Percentiles rank a stretch among this genome's conserved stretches.
Conservation (phyloP, 37 sponge, comb jelly and placozoan species). For the Tethya wilhelma region DNA sequence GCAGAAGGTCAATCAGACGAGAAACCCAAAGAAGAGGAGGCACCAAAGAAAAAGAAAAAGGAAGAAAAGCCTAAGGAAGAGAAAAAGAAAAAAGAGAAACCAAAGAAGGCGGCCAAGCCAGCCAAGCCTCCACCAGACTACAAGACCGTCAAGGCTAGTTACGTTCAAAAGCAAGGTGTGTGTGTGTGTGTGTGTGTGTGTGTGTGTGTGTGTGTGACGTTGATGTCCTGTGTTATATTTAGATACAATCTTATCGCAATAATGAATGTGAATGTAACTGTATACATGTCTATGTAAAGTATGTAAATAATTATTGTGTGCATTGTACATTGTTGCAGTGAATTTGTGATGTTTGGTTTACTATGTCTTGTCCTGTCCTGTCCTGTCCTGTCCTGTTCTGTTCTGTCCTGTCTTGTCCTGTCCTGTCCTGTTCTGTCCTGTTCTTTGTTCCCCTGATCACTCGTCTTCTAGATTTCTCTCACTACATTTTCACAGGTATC, state of each 20-base stretch:
- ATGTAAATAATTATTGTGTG: too few relatives aligned
- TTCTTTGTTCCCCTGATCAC: not conserved
- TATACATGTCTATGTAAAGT: too few relatives aligned
- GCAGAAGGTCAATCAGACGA: not conserved
- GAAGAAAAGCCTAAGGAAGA: conserved; percentile 13
- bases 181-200: not conserved
- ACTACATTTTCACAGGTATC: not conserved
- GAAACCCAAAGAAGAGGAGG: conserved; percentile 30
- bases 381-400: too few relatives aligned
- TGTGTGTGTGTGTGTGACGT: too few relatives aligned
- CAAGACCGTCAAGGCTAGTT: conserved; percentile 21
- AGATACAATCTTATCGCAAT: too few relatives aligned
- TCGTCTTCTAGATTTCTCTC: not conserved
- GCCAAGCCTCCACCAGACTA: conserved; percentile 37
- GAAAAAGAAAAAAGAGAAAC: conserved; percentile 9
- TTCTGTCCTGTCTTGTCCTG: too few relatives aligned
- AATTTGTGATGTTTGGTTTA: too few relatives aligned
- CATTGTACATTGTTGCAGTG: too few relatives aligned
- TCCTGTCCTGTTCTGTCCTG: not conserved
- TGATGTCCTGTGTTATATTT: too few relatives aligned
- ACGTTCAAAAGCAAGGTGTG: conserved; percentile 26
- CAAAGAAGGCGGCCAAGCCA: conserved; percentile 9
- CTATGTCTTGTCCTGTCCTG: too few relatives aligned
- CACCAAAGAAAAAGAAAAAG: conserved; percentile 29
- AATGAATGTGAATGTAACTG: too few relatives aligned